A percentile compares a stretch with the other conserved stretches of the same genome.
These are phyloP conservation scores for Hemiscyllium ocellatum DNA, from an alignment of 2,113 vertebrate genomes.

Conservation along the genomic window DNA sequence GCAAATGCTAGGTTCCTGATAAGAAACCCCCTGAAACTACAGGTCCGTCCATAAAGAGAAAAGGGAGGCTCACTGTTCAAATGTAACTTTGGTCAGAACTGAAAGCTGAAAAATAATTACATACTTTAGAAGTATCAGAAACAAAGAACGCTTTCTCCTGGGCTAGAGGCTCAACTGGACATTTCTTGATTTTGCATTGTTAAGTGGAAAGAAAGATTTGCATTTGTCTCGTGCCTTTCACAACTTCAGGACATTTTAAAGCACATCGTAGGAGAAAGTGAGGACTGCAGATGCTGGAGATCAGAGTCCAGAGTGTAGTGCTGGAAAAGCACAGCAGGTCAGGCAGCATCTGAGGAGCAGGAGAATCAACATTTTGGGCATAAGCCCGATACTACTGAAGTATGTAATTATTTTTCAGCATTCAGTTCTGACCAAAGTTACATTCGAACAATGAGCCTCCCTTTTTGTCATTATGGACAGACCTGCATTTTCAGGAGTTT, in stretches of 20 bases:
- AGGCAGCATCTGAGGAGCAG: no score
- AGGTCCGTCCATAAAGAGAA: not conserved
- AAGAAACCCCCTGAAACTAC: not conserved
- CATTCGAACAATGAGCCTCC: not conserved
- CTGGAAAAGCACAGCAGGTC: no score
- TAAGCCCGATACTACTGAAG: not conserved
- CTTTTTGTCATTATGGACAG: not conserved
- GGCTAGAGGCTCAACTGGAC: not conserved
- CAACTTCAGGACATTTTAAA: no score
- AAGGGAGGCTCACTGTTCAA: not conserved
- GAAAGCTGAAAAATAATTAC: not conserved
- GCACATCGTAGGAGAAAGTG: no score
- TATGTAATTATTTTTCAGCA: not conserved
- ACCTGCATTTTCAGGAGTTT: not conserved
- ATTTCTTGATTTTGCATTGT: not conserved
- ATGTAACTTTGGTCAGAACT: not conserved
- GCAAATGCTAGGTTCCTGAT: not conserved
- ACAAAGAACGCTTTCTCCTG: not conserved
- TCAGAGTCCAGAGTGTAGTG: no score
- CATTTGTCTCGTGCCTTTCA: not conserved
- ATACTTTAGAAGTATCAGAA: not conserved
- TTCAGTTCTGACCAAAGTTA: not conserved
- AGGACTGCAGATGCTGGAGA: no score
- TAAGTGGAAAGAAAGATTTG: not conserved
- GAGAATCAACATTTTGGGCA: no score